These are phyloP conservation scores for Phrynosoma blainvillii DNA, from an alignment of 2,113 vertebrate species.

Conservation along the genomic window DNA sequence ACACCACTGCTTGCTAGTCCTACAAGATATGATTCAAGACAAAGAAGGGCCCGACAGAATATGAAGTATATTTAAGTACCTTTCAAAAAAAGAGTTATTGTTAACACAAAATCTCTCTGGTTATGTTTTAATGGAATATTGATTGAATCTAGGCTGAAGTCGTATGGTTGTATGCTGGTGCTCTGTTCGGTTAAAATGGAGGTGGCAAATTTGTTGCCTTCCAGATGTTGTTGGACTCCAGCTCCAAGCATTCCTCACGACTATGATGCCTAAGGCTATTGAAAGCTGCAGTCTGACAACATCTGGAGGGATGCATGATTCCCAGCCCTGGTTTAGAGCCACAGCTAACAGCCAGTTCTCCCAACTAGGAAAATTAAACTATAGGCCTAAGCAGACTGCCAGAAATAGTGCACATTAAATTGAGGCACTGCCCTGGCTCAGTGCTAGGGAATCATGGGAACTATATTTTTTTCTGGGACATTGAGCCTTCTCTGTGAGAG, in stretches of 20 bases:
- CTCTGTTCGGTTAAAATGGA: background rate
- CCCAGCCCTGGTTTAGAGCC: no score
- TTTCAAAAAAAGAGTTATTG: constrained; percentile 4
- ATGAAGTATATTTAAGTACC: background rate
- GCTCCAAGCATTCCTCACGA: background rate
- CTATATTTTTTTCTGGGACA: no score
- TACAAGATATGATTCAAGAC: background rate
- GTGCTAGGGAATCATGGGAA: no score
- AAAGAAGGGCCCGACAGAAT: background rate
- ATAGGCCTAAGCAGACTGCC: no score
- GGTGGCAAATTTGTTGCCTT: background rate
- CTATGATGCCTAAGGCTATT: background rate
- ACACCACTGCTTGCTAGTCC: background rate
- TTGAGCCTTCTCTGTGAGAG: no score
- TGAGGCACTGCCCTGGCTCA: no score
- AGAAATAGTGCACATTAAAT: no score
- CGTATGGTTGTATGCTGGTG: background rate
- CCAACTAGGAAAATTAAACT: no score
- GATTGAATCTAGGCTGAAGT: constrained; percentile 9
- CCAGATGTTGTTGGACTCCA: background rate
- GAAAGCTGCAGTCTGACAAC: background rate
- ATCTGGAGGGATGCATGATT: background rate
- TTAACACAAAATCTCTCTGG: constrained; percentile 9
- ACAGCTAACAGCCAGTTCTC: no score
- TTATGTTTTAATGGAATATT: constrained; percentile 28